Evolutionary conservation across 2,797 vertebrate species (phyloP), one percentile per base, ranked within the genome.

Genomic region (Loris lydekkerianus): DNA sequence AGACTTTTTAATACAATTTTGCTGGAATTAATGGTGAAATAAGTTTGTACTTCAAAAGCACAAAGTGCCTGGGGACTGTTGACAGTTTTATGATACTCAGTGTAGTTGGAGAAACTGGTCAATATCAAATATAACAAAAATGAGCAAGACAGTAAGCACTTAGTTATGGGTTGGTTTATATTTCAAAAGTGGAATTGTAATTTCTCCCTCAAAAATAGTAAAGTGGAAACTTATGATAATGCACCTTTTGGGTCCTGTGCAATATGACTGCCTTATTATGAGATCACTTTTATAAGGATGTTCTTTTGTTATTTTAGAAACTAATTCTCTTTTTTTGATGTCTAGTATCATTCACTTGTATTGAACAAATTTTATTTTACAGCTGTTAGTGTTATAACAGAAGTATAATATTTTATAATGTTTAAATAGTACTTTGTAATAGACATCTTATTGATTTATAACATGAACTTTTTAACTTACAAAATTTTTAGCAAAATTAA

Each of bases 301-400:
- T 70, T 72, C 10, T 85, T 91, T 78, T 86, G 75, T 77, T n/a
- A 80, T 27, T 69, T 82, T 27, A 72, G 29, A 72, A 91, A 75
- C 72, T 85, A 84, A 84, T 67, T 88, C 34, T 93, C 53, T 89
- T 84, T 91, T 91, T 86, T 43, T 92, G 58, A 78, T 90, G 21
- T 86, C 34, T 90, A 72, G 73, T 10, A 56, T 81, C 31, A 31
- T 61, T 21, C 43, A 3, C 20, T 85, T 91, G n/a, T 78, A 86
- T 53, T 82, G 46, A 82, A 69, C 60, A 21, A 80, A 40, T 93
- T 95, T 72, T 86, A 65, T 76, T 94, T 89, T 83, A 86, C 15
- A 73, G 31, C 17, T 75, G 46, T 20, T 75, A 77, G 17, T 58
- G 8, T 90, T 90, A 69, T 89, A 86, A 67, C 73, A 78, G 70